A percentile compares a stretch with the other conserved stretches of the same genome.
Conservation (phyloP, 2,888 invertebrate species). For the Leucophenga montana region DNA sequence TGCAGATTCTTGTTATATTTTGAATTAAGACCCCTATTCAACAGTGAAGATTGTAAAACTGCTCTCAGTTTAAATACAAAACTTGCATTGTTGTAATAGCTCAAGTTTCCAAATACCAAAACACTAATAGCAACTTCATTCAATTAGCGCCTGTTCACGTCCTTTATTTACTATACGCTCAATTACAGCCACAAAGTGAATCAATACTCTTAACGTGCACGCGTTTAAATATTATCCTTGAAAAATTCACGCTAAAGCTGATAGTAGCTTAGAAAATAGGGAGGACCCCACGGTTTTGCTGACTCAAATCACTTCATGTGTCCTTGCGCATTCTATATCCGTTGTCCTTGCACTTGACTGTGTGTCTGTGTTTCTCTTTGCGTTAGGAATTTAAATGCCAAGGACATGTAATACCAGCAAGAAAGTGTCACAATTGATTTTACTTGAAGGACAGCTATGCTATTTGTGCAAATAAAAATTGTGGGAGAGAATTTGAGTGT, state of each 20-base stretch:
- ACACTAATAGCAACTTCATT: background rate
- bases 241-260: background rate
- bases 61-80: no score
- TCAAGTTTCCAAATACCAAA: no score
- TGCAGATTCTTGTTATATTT: no score
- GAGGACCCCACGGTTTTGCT: background rate
- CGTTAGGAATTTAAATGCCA: conserved; percentile 6
- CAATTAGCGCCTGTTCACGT: conserved; percentile 1
- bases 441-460: background rate
- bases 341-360: conserved; percentile 16
- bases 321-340: background rate
- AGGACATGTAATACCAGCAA: conserved; percentile 17
- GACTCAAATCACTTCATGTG: background rate
- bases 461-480: background rate
- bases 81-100: no score
- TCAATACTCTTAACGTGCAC: conserved; percentile 3
- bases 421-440: conserved; percentile 21
- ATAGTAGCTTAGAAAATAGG: background rate
- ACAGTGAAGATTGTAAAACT: no score
- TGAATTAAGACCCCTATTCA: no score
- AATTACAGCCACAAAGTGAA: background rate
- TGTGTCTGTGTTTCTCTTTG: background rate
- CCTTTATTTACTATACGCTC: background rate
- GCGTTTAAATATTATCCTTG: background rate
- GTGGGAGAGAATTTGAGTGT: no score